A percentile compares a stretch with the other conserved stretches of the same genome.
phyloP scores from a whole-genome alignment of 2,113 vertebrate species.

The Anarrhichthys ocellatus region DNA sequence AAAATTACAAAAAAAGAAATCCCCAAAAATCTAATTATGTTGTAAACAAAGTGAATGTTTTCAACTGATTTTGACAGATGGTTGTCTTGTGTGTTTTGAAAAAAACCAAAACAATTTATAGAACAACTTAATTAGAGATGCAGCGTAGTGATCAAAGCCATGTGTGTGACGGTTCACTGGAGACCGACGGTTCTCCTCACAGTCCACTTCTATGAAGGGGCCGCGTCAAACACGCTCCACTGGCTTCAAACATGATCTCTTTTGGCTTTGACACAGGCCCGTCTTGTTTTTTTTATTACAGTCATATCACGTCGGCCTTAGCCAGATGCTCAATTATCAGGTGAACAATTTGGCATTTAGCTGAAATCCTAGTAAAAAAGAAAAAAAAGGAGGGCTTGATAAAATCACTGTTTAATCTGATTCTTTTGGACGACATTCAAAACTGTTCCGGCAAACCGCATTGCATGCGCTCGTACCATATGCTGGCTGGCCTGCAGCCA shows the following conservation, averaged over 20 bases:
- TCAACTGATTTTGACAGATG: not conserved
- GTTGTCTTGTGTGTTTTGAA: not conserved
- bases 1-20: not conserved
- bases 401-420: constrained; percentile 63
- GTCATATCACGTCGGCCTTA: constrained; percentile 9
- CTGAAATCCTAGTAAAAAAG: constrained; percentile 23
- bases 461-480: constrained; percentile 53
- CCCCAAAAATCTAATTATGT: not conserved
- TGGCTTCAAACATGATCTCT: constrained; percentile 13
- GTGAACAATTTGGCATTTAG: constrained; percentile 39
- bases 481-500: constrained; percentile 70
- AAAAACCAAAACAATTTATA: not conserved
- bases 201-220: constrained; percentile 22
- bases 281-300: constrained; percentile 6
- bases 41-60: not conserved
- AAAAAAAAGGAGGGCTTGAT: constrained; percentile 38
- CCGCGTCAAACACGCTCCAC: constrained; percentile 11
- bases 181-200: constrained; percentile 21
- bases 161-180: not conserved
- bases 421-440: constrained; percentile 67
- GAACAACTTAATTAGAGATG: not conserved
- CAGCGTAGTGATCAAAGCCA: not conserved
- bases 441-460: constrained; percentile 49
- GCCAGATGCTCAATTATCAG: constrained; percentile 48
- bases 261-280: not conserved